Evolutionary conservation across 2,113 vertebrate species (phyloP).

Genomic region (Glaucidium brasilianum): DNA sequence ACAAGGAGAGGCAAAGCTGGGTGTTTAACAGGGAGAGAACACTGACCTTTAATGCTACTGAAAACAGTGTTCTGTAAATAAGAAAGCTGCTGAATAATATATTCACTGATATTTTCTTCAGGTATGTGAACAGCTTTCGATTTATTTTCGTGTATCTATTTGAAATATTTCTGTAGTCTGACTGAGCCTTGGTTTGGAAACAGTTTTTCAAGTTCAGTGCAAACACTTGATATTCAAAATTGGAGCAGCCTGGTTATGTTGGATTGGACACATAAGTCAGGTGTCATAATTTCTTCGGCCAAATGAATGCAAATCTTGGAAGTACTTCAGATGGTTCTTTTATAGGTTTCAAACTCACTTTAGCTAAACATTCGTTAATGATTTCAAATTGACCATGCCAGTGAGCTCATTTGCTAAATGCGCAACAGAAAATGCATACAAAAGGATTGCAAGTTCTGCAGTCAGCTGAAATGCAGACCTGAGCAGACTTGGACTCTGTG

Average conservation of each 20-base stretch:
- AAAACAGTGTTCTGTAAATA: background rate
- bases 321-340: background rate
- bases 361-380: background rate
- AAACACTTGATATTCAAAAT: background rate
- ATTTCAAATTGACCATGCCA: background rate
- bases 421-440: background rate
- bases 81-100: background rate
- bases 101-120: background rate
- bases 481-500: background rate
- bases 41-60: background rate
- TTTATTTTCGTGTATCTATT: background rate
- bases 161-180: background rate
- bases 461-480: background rate
- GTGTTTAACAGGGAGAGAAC: background rate
- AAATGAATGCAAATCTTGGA: background rate
- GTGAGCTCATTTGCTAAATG: slow-evolving; percentile 9
- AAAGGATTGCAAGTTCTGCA: background rate
- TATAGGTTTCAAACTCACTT: background rate
- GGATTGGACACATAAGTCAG: background rate
- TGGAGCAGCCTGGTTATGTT: background rate
- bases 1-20: background rate
- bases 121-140: background rate
- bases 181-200: background rate
- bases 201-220: background rate
- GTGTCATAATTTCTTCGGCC: background rate